A percentile compares a stretch with the other conserved stretches of the same genome.
Evolutionary conservation across 1,140 invertebrate genomes (phyloP).

Genomic region (Orchesella cincta): DNA sequence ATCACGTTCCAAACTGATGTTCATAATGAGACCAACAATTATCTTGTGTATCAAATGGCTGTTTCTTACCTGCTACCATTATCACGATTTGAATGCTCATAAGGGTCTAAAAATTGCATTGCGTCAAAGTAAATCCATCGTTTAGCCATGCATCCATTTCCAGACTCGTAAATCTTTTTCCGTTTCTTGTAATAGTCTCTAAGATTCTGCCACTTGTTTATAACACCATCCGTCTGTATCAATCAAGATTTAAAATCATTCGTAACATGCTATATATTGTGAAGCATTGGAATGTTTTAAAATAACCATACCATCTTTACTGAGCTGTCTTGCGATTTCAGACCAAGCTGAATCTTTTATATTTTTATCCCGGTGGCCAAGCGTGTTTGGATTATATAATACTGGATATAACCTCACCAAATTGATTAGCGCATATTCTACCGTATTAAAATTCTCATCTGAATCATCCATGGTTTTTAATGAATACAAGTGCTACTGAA

Average conservation of each 20-base stretch:
- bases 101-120: background rate
- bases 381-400: background rate
- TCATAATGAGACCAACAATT: too few relatives aligned
- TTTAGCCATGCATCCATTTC: background rate
- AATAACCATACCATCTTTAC: background rate
- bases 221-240: conserved; percentile 10
- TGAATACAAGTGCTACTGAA: too few relatives aligned
- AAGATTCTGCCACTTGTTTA: conserved; percentile 6
- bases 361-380: background rate
- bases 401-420: background rate
- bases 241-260: background rate
- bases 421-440: background rate
- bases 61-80: too few relatives aligned
- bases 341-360: background rate
- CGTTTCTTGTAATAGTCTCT: conserved; percentile 16
- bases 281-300: conserved; percentile 1
- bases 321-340: conserved; percentile 2
- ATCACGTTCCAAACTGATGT: too few relatives aligned
- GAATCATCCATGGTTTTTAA: conserved; percentile 1
- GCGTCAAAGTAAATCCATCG: conserved; percentile 10
- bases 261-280: background rate
- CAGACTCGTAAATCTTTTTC: conserved; percentile 10
- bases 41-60: too few relatives aligned
- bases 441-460: background rate
- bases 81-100: too few relatives aligned